phyloP scores from a whole-genome alignment of 2,113 vertebrate genomes.

The Colinus virginianus region DNA sequence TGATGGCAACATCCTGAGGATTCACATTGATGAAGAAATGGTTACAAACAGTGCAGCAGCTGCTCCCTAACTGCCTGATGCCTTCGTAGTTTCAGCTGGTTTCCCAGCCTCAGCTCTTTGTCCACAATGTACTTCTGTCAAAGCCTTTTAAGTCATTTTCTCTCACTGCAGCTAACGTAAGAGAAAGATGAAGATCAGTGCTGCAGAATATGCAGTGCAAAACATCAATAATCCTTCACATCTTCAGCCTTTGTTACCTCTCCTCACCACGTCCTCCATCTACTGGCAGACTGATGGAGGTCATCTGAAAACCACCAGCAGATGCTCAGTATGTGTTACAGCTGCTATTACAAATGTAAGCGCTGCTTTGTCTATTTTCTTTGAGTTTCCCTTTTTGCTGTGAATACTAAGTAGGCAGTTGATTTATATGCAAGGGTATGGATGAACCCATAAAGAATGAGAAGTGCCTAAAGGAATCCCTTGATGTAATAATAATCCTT shows the following conservation, averaged over 20 bases:
- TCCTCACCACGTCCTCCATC: background rate
- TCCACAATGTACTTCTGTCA: fast-evolving
- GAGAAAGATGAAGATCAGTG: background rate
- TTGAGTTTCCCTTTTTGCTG: slow-evolving; percentile 1
- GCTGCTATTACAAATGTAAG: slow-evolving; percentile 18
- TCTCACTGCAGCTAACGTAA: background rate
- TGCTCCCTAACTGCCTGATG: background rate
- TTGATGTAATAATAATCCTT: slow-evolving; percentile 69
- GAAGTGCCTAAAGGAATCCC: slow-evolving; percentile 61
- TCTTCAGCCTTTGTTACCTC: background rate
- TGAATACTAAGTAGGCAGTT: slow-evolving; percentile 47
- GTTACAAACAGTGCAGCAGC: fast-evolving
- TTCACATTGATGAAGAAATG: background rate
- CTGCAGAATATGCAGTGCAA: background rate
- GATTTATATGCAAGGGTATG: slow-evolving; percentile 57
- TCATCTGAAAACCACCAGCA: background rate
- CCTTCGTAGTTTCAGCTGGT: background rate
- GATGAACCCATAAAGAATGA: slow-evolving; percentile 49
- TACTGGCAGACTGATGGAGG: background rate
- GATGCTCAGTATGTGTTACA: background rate
- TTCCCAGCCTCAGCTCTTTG: background rate
- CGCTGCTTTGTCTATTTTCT: slow-evolving; percentile 46
- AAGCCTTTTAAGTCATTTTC: background rate
- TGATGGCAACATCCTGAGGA: background rate
- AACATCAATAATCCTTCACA: background rate